phyloP scores from a whole-genome alignment of 2,888 invertebrate species.

The Hipparchia sbordonii region DNA sequence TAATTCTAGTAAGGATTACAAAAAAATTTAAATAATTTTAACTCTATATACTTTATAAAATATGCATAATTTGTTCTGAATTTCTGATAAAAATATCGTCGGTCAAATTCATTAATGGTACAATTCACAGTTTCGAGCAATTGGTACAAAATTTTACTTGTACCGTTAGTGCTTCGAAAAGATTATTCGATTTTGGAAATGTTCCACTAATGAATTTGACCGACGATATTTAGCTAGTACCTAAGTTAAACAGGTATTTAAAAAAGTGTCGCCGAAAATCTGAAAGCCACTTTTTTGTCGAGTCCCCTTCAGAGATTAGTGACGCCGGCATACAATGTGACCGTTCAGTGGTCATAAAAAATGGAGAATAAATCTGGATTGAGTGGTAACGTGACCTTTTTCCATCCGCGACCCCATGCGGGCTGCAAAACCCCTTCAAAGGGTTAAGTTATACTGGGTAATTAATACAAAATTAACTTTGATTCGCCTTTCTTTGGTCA shows the following conservation, averaged over 20 bases:
- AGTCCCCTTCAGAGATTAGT: constrained; percentile 52
- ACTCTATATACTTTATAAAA: too few relatives aligned
- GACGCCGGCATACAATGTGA: constrained; percentile 69
- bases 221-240: too few relatives aligned
- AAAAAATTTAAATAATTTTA: too few relatives aligned
- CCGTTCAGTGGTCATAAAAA: constrained; percentile 58
- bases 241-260: neutral
- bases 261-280: neutral
- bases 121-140: too few relatives aligned
- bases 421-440: constrained; percentile 49
- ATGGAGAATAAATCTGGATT: constrained; percentile 64
- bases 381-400: constrained; percentile 51
- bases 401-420: constrained; percentile 55
- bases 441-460: constrained; percentile 48
- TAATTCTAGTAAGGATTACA: too few relatives aligned
- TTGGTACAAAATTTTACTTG: too few relatives aligned
- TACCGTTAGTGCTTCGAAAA: too few relatives aligned
- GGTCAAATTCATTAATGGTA: too few relatives aligned
- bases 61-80: too few relatives aligned
- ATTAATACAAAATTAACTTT: constrained; percentile 11
- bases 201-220: too few relatives aligned
- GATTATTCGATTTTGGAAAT: too few relatives aligned
- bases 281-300: neutral
- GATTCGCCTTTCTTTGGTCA: neutral
- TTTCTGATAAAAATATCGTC: too few relatives aligned